Evolutionary conservation across 2,888 invertebrate genomes (phyloP), one percentile per base, ranked within the genome.

Genomic region (Melanophora roralis): DNA sequence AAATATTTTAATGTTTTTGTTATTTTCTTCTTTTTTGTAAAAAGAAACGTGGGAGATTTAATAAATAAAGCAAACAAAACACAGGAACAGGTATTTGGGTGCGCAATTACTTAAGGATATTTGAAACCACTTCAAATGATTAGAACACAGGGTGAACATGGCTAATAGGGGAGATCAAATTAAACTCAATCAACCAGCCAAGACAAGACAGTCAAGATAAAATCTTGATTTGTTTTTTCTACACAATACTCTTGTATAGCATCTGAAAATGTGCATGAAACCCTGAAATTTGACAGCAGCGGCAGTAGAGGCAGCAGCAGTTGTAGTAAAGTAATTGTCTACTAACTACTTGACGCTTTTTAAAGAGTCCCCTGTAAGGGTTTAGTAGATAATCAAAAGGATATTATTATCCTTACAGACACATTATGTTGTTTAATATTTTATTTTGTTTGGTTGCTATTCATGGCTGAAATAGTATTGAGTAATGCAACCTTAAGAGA

Each of bases 161-260:
- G 88, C 87, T 88, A 88, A 87, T 87, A 88, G 88, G 86, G 84
- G 86, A 87, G 87, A 87, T 87, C 88, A 84, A 87, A 87, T 87
- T 87, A 84, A 86, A 86, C 87, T 85, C 86, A 87, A 84, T 84
- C 19, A 23, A 2, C n/a, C n/a, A 16, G 16, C 16, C 47, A 49
- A 34, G 38, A 21, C 21, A 64, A 71, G 32, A 71, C 69, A 71
- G 27, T 59, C 64, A 84, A 88, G 88, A 88, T 88, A 86, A 87
- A 85, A 88, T 87, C 87, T 75, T 80, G 64, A 77, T 77, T 75
- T 80, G 64, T 71, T 77, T 75, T 77, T 55, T 51, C 51, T 32
- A 43, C 34, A 57, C 51, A 78, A 75, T 32, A 51, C 67, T 49
- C 45, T 45, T 43, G 7, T 45, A 45, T 19, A 64, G 57, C 51